Base-by-base conservation (phyloP, 2,113 vertebrate species). In the Naja naja region DNA sequence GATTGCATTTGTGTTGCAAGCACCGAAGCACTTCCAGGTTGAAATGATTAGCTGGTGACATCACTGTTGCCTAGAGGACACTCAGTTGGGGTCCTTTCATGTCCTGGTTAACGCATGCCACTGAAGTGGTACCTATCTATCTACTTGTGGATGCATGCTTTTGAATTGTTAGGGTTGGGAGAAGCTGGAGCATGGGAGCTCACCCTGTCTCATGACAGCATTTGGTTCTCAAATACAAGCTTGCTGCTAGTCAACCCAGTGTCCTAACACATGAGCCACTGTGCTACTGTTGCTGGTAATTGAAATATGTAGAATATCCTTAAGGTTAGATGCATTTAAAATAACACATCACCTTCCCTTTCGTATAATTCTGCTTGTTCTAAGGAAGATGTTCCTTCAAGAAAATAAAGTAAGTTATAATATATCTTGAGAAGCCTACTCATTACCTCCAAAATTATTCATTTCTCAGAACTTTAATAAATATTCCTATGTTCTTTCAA, bases 341-440 rank as follows among this genome's bases (percentile, higher is more conserved):
- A 90, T 39, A 55, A 25, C 1, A 1, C 8, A 27, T 60, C 89
- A 47, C 87, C 9, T 93, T 58, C 25, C 10, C 8, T 90, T 85
- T 85, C 90, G 90, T 85, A 89, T 20, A 45, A 34, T 87, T 93
- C 95, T 49, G 55, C 52, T 18, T 94, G 53, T 27, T 45, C 89
- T 90, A 93, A 55, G 90, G 16, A 86, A 64, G 8, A 81, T 93
- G 1, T 39, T 93, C 64, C 11, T 88, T 90, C 11, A 45, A 91
- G 27, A 93, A 86, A 60, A 60, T 23, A 55, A 89, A 89, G 88
- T 39, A 0, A 92, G 60, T 94, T 94, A 9, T 34, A 60, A 94
- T 85, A 56, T 92, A 92, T 87, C 47, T 30, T 43, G 87, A 2
- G 0, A 49, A 45, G 81, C 2, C 90, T 47, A 89, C 88, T 86